Evolutionary conservation across 2,888 invertebrate species (phyloP), one percentile per base, ranked within the genome.

Genomic region (Lydus trimaculatus): DNA sequence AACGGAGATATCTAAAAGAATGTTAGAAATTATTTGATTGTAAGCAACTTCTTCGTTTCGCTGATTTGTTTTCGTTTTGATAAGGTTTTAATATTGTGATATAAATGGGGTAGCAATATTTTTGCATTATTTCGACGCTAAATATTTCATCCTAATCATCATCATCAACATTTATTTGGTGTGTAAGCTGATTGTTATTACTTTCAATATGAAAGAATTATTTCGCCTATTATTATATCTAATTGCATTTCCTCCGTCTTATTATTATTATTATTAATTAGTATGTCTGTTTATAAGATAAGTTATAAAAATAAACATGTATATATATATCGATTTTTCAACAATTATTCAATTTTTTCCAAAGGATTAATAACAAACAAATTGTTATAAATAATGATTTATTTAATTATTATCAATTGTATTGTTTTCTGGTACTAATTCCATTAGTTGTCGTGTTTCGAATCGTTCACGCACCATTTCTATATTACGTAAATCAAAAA

Each of bases 401-500:
- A n/a, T n/a, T 28, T 8, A 23, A 39, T 28, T 61, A 33, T 36
- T 68, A 61, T 65, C 64, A 25, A 64, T 68, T 17, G 31, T 59
- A 60, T 58, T 68, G 36, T 65, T 70, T 67, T 79, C 79, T 31
- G 77, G 61, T 17, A 76, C 73, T 62, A 80, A 65, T 69, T 80
- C 78, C 36, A 78, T 72, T 43, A 86, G 81, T 11, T 85, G 85
- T 33, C 89, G 84, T 0, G 87, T 84, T 8, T 86, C 86, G 77
- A 90, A 90, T 13, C 84, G 84, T 67, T 85, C 85, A 73, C 81
- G 83, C 67, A 89, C 89, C 89, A 84, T 84, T 58, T 90, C 87
- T 77, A 87, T 88, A 73, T 87, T 84, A 36, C 87, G 84, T 43
- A 93, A 86, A 84, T 94, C 90, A 74, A 90, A 86, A 17, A 95